Evolutionary conservation across 2,888 invertebrate species (phyloP).

Genomic region (Agonopterix alstromeriana): DNA sequence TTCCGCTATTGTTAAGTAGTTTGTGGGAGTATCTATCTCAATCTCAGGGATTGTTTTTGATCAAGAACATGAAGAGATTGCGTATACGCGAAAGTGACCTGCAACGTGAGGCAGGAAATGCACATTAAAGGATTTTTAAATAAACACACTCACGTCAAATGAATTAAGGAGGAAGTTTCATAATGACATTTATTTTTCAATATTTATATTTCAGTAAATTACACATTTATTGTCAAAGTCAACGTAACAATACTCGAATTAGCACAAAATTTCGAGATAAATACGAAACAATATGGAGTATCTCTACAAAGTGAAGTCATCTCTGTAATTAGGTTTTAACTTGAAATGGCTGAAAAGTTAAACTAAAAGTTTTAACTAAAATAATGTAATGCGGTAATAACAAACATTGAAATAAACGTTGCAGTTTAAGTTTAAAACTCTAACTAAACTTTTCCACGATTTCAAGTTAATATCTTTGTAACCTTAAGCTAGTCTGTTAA

Average conservation of each 20-base stretch:
- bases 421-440: too few relatives aligned
- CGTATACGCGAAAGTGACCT: too few relatives aligned
- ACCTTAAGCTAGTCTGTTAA: conserved; percentile 27
- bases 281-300: conserved; percentile 28
- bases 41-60: too few relatives aligned
- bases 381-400: too few relatives aligned
- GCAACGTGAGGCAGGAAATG: too few relatives aligned
- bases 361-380: too few relatives aligned
- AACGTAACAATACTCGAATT: conserved; percentile 51
- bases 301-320: conserved; percentile 23
- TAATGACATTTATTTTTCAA: conserved; percentile 57
- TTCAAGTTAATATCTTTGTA: too few relatives aligned
- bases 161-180: conserved; percentile 18
- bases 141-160: not conserved
- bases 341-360: conserved; percentile 16
- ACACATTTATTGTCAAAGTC: conserved; percentile 77
- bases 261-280: conserved; percentile 48
- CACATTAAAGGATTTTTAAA: not conserved
- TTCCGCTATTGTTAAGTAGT: too few relatives aligned
- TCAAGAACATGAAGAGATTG: too few relatives aligned
- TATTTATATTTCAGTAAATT: conserved; percentile 53
- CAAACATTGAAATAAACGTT: too few relatives aligned
- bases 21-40: too few relatives aligned
- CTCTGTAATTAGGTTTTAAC: conserved; percentile 6
- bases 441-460: too few relatives aligned